phyloP scores from a whole-genome alignment of 1,140 invertebrate genomes.

The Tenebrio molitor region DNA sequence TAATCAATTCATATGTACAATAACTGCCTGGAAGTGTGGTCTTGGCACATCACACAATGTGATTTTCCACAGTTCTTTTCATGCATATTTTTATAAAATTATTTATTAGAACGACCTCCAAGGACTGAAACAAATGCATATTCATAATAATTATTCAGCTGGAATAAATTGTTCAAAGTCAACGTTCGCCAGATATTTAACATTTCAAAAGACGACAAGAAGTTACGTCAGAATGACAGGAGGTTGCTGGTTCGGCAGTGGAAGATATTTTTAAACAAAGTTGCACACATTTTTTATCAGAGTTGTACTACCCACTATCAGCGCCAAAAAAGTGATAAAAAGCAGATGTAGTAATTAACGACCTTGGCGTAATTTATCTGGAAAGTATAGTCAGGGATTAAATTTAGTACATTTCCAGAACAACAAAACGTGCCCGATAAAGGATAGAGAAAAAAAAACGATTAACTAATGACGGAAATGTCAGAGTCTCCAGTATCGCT shows the following conservation, averaged over 20 bases:
- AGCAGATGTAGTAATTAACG: background rate
- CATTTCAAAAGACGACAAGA: constrained; percentile 5
- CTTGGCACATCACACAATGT: no score
- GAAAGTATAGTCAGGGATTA: background rate
- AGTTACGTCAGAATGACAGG: constrained; percentile 12
- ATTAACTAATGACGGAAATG: no score
- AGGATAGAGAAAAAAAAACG: no score
- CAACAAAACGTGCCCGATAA: no score
- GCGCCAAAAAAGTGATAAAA: background rate
- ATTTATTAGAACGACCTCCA: constrained; percentile 16
- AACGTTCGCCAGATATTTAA: constrained; percentile 29
- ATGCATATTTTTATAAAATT: background rate
- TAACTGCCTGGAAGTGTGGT: no score
- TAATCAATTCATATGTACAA: no score
- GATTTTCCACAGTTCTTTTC: background rate
- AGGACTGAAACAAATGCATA: constrained; percentile 21
- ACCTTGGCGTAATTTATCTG: no score
- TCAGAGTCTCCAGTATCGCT: no score
- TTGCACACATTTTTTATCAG: no score
- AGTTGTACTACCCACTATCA: no score
- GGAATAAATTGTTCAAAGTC: constrained; percentile 33
- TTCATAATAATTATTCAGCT: constrained; percentile 2
- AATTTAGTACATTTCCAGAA: no score
- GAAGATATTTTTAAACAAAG: no score
- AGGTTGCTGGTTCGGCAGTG: background rate